Conservation (phyloP, 2,113 vertebrate species). For the Hiodon tergisus region DNA sequence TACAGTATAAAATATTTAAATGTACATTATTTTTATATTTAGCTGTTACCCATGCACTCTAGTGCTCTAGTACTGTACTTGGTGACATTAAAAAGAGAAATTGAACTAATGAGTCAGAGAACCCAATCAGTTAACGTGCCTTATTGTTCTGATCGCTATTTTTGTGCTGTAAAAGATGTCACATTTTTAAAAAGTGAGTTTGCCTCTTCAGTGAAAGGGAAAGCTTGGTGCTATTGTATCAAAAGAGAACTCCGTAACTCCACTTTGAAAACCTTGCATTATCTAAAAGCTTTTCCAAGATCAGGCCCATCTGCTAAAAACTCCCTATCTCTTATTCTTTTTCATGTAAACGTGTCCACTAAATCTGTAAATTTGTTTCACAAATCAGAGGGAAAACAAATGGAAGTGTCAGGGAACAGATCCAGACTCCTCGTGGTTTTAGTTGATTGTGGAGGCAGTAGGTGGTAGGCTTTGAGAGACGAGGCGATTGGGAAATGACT, state of each 20-base stretch:
- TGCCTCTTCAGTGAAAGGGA: conserved; percentile 6
- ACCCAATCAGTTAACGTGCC: too few species aligned
- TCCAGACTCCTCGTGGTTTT: conserved; percentile 17
- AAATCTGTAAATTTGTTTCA: conserved; percentile 23
- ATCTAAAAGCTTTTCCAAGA: conserved; percentile 24
- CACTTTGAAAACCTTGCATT: conserved; percentile 28
- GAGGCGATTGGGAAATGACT: conserved; percentile 1
- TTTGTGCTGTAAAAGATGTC: neutral
- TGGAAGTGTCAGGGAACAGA: conserved; percentile 9
- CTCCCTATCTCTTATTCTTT: conserved; percentile 22
- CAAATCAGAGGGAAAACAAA: conserved; percentile 20
- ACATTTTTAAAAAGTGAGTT: neutral
- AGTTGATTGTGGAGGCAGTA: conserved; percentile 17
- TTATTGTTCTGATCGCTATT: too few species aligned
- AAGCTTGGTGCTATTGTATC: conserved; percentile 15
- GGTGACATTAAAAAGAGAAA: too few species aligned
- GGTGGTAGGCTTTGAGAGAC: neutral
- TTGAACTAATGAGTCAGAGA: neutral
- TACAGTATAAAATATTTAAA: too few species aligned
- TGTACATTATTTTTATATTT: too few species aligned
- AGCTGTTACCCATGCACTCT: too few species aligned
- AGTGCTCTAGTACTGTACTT: too few species aligned
- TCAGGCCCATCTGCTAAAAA: conserved; percentile 23
- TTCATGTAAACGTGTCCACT: conserved; percentile 22
- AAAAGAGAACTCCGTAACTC: conserved; percentile 19